Conservation (phyloP, 1,140 invertebrate genomes). For the Eurosta solidaginis region DNA sequence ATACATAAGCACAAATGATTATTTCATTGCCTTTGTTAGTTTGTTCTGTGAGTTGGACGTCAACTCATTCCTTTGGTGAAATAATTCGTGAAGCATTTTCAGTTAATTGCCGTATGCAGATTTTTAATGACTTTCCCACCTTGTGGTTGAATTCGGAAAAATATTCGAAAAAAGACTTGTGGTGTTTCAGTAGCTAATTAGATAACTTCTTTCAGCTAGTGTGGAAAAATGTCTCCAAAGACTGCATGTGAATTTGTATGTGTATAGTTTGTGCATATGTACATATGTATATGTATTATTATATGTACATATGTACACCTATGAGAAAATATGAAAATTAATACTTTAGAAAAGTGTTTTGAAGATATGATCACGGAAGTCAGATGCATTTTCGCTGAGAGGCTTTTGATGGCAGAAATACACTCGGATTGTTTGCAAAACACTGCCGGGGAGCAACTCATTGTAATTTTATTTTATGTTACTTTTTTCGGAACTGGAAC, state of each 20-base stretch:
- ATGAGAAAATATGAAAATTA: too few relatives aligned
- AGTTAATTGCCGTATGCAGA: conserved; percentile 27
- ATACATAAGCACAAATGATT: neutral
- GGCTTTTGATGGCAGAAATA: too few relatives aligned
- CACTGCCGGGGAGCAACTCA: too few relatives aligned
- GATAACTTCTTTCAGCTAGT: neutral
- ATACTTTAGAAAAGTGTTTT: too few relatives aligned
- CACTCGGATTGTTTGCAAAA: too few relatives aligned
- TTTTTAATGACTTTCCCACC: conserved; percentile 28
- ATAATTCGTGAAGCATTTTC: conserved; percentile 12
- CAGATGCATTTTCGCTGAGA: too few relatives aligned
- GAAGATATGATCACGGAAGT: too few relatives aligned
- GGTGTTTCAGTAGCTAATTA: conserved; percentile 23
- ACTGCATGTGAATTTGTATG: neutral
- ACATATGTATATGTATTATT: neutral
- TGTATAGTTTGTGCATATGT: neutral
- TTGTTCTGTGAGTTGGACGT: neutral
- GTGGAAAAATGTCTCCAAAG: neutral
- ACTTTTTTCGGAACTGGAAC: too few relatives aligned
- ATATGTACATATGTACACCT: too few relatives aligned
- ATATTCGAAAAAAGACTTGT: neutral
- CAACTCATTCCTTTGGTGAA: neutral
- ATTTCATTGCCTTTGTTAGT: neutral
- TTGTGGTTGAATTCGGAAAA: neutral
- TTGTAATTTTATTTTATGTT: too few relatives aligned